Base-by-base conservation (phyloP, 1,140 invertebrate species). In the Thereuonema tuberculata region DNA sequence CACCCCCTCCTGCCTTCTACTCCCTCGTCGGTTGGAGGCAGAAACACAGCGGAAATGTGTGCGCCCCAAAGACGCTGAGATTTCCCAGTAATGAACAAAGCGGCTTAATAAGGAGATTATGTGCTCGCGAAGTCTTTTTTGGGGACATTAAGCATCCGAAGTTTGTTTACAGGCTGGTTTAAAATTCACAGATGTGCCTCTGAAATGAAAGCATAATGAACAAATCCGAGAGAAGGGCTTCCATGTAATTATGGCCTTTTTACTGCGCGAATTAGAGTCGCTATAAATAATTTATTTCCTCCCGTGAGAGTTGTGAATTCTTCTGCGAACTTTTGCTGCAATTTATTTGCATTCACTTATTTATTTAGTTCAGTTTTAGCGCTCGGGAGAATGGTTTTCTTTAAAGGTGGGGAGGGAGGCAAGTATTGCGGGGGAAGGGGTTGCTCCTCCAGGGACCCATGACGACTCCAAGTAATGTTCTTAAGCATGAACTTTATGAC, bases 221-320 rank as follows among this genome's bases (percentile, higher is more conserved):
- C 48, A 50, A 50, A 50, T 50, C 48, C 21, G 48, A 50, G 48
- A 50, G 21, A n/a, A n/a, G n/a, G n/a, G n/a, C 21, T 20, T 20
- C 48, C 9, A 20, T 12, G 48, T 50, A 50, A 50, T 50, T 50
- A 50, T 50, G 48, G 48, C 21, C 48, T 50, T 50, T 50, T 50
- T 50, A 50, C 48, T 50, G 48, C 48, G 48, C 23, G 48, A 55
- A 55, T 55, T 55, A 55, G 53, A 55, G 25, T 12, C 28, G 53
- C 28, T 9, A 29, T 55, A 55, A 55, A 55, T 55, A 55, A 55
- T 55, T 55, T 55, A 55, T 55, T 26, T 29, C 9, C 23, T 28
- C 53, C 53, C 53, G 12, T 9, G 53, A 55, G 53, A 29, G 23
- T 20, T 5, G 21, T 5, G 21, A 14, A 5, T 20, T 24, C 21